Conservation (phyloP, 2,113 vertebrate species). For the Scopus umbretta region DNA sequence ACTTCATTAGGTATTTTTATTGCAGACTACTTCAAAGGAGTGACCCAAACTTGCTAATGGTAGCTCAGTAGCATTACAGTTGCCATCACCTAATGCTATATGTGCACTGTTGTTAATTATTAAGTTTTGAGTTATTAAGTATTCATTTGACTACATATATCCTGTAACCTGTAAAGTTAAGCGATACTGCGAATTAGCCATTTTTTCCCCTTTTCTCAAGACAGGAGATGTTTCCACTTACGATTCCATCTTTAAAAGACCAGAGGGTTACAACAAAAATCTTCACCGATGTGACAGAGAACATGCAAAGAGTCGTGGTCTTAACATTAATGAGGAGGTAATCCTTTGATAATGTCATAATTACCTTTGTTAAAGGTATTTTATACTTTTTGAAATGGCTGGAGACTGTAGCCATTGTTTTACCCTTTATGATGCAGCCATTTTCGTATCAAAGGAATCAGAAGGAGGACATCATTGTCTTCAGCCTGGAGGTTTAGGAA, state of each 20-base stretch:
- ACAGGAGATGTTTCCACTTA: conserved; percentile 65
- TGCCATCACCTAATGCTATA: not conserved
- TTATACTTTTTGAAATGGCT: not conserved
- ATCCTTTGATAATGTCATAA: not conserved
- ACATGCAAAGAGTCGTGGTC: conserved; percentile 56
- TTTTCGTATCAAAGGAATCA: not conserved
- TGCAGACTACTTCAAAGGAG: not conserved
- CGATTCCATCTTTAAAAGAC: conserved; percentile 65
- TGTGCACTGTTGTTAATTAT: not conserved
- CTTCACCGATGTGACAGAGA: conserved; percentile 71
- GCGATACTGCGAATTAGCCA: not conserved
- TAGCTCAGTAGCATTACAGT: not conserved
- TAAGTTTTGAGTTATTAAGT: not conserved
- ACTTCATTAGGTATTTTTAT: not conserved
- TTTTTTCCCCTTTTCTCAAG: conserved; percentile 50
- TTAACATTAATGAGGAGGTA: conserved; percentile 73
- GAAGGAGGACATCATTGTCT: not conserved
- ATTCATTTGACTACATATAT: not conserved
- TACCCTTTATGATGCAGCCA: not conserved
- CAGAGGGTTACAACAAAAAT: conserved; percentile 52
- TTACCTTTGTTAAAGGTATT: not conserved
- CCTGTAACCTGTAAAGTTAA: not conserved
- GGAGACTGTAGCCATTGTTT: not conserved
- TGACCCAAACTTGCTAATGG: not conserved
- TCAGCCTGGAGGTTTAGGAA: not conserved